A percentile compares a stretch with the other conserved stretches of the same genome.
Evolutionary conservation across 2,888 invertebrate genomes (phyloP).

Genomic region (Ernsta delagoae): DNA sequence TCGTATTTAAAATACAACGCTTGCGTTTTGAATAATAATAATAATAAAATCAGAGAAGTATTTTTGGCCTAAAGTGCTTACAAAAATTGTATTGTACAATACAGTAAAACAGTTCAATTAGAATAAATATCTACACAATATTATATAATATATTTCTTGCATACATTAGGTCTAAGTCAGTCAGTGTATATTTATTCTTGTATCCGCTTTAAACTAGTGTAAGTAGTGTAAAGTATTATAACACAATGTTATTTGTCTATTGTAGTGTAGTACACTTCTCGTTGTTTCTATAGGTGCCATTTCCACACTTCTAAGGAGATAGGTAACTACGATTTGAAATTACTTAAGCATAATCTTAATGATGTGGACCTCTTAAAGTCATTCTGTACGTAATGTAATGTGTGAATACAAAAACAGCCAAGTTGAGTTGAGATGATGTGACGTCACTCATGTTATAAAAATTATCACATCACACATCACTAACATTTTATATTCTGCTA

Average conservation of each 20-base stretch:
- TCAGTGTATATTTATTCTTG: conserved; percentile 46
- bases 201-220: conserved; percentile 44
- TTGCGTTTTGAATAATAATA: too few species aligned
- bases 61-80: conserved; percentile 32
- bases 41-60: too few species aligned
- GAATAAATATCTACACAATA: conserved; percentile 36
- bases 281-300: conserved; percentile 38
- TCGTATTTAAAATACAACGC: too few species aligned
- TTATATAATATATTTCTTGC: conserved; percentile 19
- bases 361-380: conserved; percentile 8
- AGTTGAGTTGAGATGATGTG: too few species aligned
- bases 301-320: conserved; percentile 11
- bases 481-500: too few species aligned
- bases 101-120: conserved; percentile 40
- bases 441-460: too few species aligned
- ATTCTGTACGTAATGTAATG: conserved; percentile 8
- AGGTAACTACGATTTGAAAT: conserved; percentile 16
- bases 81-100: conserved; percentile 8
- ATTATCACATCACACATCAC: too few species aligned
- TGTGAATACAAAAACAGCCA: too few species aligned
- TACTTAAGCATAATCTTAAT: background rate
- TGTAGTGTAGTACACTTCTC: conserved; percentile 12
- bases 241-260: conserved; percentile 4
- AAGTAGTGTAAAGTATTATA: conserved; percentile 38
- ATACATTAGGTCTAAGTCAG: conserved; percentile 37